These are phyloP conservation scores for Oxytorus armatus DNA, from an alignment of 2,888 invertebrate species.

Conservation along the genomic window DNA sequence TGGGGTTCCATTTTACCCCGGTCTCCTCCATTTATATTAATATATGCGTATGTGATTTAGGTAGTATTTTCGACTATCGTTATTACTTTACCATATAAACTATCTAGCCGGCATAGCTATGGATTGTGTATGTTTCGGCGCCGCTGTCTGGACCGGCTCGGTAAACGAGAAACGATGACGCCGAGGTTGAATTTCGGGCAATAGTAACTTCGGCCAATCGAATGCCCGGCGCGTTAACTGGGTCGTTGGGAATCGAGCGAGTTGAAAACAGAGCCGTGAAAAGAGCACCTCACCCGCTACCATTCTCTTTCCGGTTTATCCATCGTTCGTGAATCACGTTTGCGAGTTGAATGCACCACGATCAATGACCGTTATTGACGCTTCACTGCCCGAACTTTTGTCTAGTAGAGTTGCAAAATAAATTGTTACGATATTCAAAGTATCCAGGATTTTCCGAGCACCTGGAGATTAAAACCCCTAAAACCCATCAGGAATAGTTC, in stretches of 20 bases:
- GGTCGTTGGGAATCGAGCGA: slow-evolving; percentile 71
- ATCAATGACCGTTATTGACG: too few relatives aligned
- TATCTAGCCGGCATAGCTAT: slow-evolving; percentile 5
- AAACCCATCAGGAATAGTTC: too few relatives aligned
- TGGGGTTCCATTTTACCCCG: too few relatives aligned
- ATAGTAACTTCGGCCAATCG: slow-evolving; percentile 67
- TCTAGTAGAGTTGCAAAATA: slow-evolving; percentile 6
- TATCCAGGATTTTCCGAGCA: too few relatives aligned
- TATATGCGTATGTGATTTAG: too few relatives aligned
- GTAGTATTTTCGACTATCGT: too few relatives aligned
- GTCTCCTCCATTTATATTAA: too few relatives aligned
- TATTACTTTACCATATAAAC: too few relatives aligned
- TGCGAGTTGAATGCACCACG: too few relatives aligned
- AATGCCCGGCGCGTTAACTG: slow-evolving; percentile 70
- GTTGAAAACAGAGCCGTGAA: slow-evolving; percentile 70
- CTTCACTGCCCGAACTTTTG: too few relatives aligned
- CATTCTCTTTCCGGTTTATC: slow-evolving; percentile 21
- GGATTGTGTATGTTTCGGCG: slow-evolving; percentile 43
- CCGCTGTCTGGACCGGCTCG: slow-evolving; percentile 43
- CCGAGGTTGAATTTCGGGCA: slow-evolving; percentile 43
- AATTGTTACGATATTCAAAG: too few relatives aligned
- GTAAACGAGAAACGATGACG: slow-evolving; percentile 22
- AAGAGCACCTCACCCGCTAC: slow-evolving; percentile 46
- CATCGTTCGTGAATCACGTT: slow-evolving; percentile 38
- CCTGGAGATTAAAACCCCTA: too few relatives aligned